Conservation (phyloP, 1,140 invertebrate genomes). For the Drosophila ficusphila region DNA sequence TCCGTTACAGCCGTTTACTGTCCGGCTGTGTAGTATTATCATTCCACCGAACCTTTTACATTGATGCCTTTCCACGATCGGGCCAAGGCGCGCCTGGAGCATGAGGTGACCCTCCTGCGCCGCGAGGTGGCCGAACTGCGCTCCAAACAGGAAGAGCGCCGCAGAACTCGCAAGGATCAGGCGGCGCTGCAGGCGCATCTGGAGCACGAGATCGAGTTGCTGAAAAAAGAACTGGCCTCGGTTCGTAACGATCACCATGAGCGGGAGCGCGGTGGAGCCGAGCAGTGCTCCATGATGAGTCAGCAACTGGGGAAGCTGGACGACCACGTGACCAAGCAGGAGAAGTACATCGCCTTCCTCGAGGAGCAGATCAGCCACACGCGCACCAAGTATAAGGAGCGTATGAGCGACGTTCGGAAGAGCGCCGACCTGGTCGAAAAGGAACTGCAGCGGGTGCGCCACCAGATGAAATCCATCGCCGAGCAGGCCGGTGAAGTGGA, state of each 20-base stretch:
- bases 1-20: not conserved
- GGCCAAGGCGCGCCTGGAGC: constrained; percentile 12
- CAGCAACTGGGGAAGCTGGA: constrained; percentile 14
- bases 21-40: no score
- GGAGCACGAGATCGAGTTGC: constrained; percentile 21
- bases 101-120: constrained; percentile 12
- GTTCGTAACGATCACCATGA: constrained; percentile 4
- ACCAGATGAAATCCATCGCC: constrained; percentile 38
- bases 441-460: constrained; percentile 32
- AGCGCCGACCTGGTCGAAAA: constrained; percentile 36
- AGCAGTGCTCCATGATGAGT: not conserved
- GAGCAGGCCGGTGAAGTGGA: constrained; percentile 38
- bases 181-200: constrained; percentile 17
- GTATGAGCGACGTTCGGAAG: constrained; percentile 44
- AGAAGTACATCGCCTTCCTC: constrained; percentile 46
- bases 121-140: constrained; percentile 4
- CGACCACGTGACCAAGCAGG: constrained; percentile 31
- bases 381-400: constrained; percentile 42
- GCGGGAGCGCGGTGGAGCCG: constrained; percentile 12
- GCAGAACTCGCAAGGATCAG: not conserved
- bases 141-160: not conserved
- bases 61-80: constrained; percentile 12
- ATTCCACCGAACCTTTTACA: not conserved
- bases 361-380: constrained; percentile 58
- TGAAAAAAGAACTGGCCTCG: constrained; percentile 29